Conservation (phyloP, 2,113 vertebrate genomes). For the Pachyramphus minor region DNA sequence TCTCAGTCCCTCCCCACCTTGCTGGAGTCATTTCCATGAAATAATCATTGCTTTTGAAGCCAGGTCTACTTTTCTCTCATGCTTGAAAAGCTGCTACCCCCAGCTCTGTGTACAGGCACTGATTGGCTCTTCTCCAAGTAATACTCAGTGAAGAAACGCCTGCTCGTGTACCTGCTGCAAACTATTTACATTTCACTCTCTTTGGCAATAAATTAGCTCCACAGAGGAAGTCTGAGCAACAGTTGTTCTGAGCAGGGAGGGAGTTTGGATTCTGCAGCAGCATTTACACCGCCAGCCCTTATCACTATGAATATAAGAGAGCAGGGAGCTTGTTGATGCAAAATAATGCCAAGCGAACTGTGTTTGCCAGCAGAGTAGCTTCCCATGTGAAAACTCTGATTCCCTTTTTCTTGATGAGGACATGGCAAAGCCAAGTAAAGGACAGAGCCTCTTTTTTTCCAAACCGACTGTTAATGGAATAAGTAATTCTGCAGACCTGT, state of each 20-base stretch:
- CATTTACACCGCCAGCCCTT: neutral
- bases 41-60: neutral
- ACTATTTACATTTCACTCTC: constrained; percentile 33
- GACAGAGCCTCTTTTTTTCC: neutral
- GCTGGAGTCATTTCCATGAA: neutral
- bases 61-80: neutral
- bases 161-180: neutral
- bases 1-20: neutral
- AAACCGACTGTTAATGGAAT: constrained; percentile 33
- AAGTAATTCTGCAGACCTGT: constrained; percentile 47
- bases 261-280: neutral
- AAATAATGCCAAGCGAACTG: constrained; percentile 1
- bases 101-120: neutral
- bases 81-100: neutral
- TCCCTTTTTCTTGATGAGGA: constrained; percentile 5
- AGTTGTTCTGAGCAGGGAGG: constrained; percentile 25
- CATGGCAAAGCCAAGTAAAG: constrained; percentile 37
- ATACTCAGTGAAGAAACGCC: neutral
- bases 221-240: constrained; percentile 29
- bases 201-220: constrained; percentile 43
- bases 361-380: constrained; percentile 17
- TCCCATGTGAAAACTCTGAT: constrained; percentile 3
- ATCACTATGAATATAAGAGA: neutral
- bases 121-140: neutral
- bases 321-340: constrained; percentile 4